Conservation (phyloP, 1,140 invertebrate species). For the Dinoponera quadriceps region DNA sequence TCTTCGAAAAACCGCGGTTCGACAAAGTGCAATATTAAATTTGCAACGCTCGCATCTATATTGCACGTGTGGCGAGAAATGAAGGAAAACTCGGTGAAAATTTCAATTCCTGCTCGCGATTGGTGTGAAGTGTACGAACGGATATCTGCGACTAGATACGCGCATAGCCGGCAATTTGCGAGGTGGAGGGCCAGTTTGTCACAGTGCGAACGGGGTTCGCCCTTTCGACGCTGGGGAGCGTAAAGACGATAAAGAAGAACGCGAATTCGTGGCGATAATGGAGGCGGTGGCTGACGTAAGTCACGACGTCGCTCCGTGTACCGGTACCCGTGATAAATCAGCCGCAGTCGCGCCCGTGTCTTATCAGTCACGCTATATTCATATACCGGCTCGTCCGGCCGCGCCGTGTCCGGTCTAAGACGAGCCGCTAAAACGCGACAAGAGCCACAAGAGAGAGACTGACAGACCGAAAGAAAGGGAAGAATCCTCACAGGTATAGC, state of each 20-base stretch:
- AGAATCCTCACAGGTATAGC: not conserved
- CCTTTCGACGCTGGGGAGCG: not conserved
- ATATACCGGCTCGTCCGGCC: slow-evolving; percentile 60
- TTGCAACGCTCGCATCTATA: not conserved
- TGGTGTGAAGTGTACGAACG: not conserved
- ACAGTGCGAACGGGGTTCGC: not conserved
- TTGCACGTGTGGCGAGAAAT: not conserved
- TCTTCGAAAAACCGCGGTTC: not conserved
- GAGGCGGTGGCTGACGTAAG: slow-evolving; percentile 33
- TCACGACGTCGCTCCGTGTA: slow-evolving; percentile 49
- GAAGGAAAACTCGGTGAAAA: not conserved
- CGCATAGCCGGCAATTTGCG: not conserved
- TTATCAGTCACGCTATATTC: slow-evolving; percentile 76
- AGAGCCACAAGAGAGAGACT: not conserved
- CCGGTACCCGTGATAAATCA: slow-evolving; percentile 67
- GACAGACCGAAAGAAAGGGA: no score
- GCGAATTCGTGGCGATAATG: slow-evolving; percentile 58
- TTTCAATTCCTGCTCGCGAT: not conserved
- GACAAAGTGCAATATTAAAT: not conserved
- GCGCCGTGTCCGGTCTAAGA: slow-evolving; percentile 26
- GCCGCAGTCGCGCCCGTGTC: slow-evolving; percentile 51
- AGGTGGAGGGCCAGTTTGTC: not conserved
- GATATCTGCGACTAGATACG: not conserved
- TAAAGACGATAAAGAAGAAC: slow-evolving; percentile 22
- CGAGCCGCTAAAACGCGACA: slow-evolving; percentile 33